Evolutionary conservation across 2,888 invertebrate genomes (phyloP), one percentile per base, ranked within the genome.

Genomic region (Neuroscelio doddi): DNA sequence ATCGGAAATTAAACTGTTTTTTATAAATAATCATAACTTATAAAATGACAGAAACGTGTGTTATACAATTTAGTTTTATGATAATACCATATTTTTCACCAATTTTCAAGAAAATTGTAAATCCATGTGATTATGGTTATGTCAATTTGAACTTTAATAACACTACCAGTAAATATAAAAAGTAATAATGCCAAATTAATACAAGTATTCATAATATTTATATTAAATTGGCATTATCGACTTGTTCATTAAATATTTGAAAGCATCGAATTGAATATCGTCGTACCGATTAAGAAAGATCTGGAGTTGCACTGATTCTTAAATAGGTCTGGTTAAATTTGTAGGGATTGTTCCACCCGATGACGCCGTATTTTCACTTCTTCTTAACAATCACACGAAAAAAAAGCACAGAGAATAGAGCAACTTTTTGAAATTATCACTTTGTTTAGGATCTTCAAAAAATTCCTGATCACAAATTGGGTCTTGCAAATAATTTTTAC

Each of bases 281-380:
- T 91, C 89, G 80, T 94, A 94, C 79, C 94, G 91, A 78, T 93
- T 92, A 45, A 94, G 86, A 82, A 94, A 93, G 89, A 96, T 95
- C 83, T 93, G 92, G 21, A 97, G 86, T 83, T 97, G 97, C 91
- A 71, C 95, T 96, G 71, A 97, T 96, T 62, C 92, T 88, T 32
- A 97, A 86, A 85, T 98, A 97, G 0, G 96, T 96, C 84, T 97
- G 97, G 80, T 97, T 97, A 84, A 97, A 97, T 82, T 96, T 96
- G 80, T 98, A 98, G 0, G 93, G 90, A 75, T 96, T 96, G 84
- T 97, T 97, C 97, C 97, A 97, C 1, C 97, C 97, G 24, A 97
- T 88, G 0, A 97, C 93, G 0, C 97, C 97, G 82, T 95, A 97
- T 85, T 94, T 94, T 5, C 94, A 86, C 47, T 97, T 87, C 85